Evolutionary conservation across 2,113 vertebrate genomes (phyloP).

Genomic region (Butastur rufipennis): DNA sequence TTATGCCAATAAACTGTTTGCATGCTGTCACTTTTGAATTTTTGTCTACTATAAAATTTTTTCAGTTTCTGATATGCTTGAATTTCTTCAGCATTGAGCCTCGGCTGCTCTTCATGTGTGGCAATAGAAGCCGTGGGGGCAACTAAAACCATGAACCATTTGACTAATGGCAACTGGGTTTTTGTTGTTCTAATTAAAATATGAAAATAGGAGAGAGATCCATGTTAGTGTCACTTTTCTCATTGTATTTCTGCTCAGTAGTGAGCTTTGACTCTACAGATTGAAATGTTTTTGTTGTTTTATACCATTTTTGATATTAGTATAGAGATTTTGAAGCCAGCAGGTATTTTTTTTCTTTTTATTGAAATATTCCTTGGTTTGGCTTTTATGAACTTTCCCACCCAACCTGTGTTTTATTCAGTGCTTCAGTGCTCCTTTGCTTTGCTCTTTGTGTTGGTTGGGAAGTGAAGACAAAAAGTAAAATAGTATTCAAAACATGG

Average conservation of each 20-base stretch:
- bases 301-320: neutral
- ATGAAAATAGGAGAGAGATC: neutral
- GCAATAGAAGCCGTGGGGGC: neutral
- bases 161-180: neutral
- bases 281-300: neutral
- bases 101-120: neutral
- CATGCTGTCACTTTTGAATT: neutral
- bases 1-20: neutral
- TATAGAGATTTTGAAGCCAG: neutral
- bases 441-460: neutral
- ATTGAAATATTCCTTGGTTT: neutral
- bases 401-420: neutral
- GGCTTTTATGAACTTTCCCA: neutral
- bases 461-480: conserved; percentile 35
- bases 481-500: neutral
- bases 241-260: neutral
- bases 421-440: neutral
- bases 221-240: neutral
- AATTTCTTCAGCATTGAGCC: neutral
- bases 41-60: neutral
- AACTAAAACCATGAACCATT: conserved; percentile 15
- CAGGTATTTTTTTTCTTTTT: neutral
- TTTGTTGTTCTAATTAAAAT: conserved; percentile 22
- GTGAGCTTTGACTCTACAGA: neutral
- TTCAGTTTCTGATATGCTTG: neutral